Evolutionary conservation across 2,797 vertebrate genomes (phyloP), one percentile per base, ranked within the genome.

Genomic region (Gila robusta): DNA sequence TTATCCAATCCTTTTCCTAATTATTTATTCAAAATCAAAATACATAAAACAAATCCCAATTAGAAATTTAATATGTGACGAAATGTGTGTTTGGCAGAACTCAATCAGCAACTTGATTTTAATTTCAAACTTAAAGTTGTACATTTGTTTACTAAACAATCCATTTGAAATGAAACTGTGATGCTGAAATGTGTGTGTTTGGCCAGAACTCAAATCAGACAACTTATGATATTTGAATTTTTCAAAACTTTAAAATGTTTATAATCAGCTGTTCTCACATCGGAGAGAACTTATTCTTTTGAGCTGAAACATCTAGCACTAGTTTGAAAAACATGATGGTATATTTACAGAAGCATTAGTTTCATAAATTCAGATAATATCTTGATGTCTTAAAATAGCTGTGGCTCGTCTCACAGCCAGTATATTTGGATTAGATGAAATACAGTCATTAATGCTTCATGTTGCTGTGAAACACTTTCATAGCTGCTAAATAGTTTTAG

Each of bases 401-500:
- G 39, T 32, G 26, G 10, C 41, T 67, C 41, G 32, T 56, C 47
- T 56, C 23, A 5, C 14, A 37, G 14, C 28, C 28, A 32, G 69
- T 32, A 37, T 54, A 26, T 47, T 66, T 67, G 41, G 62, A 80
- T 67, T 28, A 66, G 59, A 70, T 37, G 32, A 82, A 73, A 71
- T 44, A 59, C 5, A 28, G 35, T 59, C 49, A 72, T 9, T 71
- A 62, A 44, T 28, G 52, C 41, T 47, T 54, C 64, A 81, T 39
- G 66, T 47, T 66, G 19, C 64, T 81, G 21, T n/a, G 67, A 82
- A 72, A 82, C 44, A 66, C 44, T 23, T 81, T 41, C 37, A 62
- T 73, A 59, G 69, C 81, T 82, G 35, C 66, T 62, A 82, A 82
- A 82, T 56, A 41, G 52, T 73, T 72, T 44, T 41, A 62, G 69